Evolutionary conservation across 2,888 invertebrate genomes (phyloP), one percentile per base, ranked within the genome.

Genomic region (Sussaba pulchella): DNA sequence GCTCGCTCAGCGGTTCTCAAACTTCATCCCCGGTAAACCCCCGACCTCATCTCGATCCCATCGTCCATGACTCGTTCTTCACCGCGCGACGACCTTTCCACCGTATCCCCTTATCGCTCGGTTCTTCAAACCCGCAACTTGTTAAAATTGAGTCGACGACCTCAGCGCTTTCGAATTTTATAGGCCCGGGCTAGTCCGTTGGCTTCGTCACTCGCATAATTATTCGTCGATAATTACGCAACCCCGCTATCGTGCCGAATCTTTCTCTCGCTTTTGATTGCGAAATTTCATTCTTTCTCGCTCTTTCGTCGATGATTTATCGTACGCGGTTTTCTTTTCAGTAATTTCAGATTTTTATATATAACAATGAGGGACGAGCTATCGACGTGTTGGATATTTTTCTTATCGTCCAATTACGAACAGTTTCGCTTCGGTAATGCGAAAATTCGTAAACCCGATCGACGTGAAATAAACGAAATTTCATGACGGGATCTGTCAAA

Each of bases 1-100:
- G 81, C 85, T 84, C 82, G 84, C 80, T 72, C 84, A 84, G 85
- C 69, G 85, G 81, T 82, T 85, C 82, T 81, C 85, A 82, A 81
- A 47, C 31, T 50, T 50, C 75, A 39, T 24, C 26, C 71, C 3
- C 54, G 26, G 14, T 14, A 10, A 5, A 6, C 43, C 8, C n/a
- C n/a, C 31, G 17, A 26, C 24, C 19, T 26, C 9, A 6, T 43
- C 71, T 74, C 57, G 17, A 43, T 8, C 31, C 31, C 36, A 47
- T 24, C 36, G 24, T 61, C 43, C 14, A n/a, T 31, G 21, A 70
- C 31, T 47, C 64, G 14, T 43, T 76, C 54, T 24, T 21, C 17
- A 17, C 43, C 50, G 50, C 59, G 17, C 61, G 19, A 10, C 36
- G 26, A 21, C 47, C 3, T 63, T 39, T 63, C 6, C 31, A 47